Percentiles rank a stretch among this genome's conserved stretches.
These are phyloP conservation scores for Eupleurogrammus muticus DNA, from an alignment of 2,797 vertebrate species.

Conservation along the genomic window DNA sequence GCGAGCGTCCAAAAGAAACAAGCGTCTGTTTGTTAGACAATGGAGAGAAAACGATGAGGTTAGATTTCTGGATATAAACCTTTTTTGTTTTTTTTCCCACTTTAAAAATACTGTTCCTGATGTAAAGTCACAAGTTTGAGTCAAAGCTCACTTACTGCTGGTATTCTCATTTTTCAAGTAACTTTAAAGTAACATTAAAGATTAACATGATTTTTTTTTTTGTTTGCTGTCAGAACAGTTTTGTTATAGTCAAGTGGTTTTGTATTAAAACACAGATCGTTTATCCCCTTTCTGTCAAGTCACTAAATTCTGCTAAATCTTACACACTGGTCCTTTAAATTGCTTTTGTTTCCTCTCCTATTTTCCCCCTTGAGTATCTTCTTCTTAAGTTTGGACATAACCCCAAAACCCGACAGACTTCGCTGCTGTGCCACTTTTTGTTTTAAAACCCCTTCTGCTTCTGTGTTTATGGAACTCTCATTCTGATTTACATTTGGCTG, in stretches of 20 bases:
- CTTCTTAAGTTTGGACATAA: neutral
- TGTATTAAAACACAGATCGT: too few species aligned
- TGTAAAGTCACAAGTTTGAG: neutral
- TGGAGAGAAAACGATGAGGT: neutral
- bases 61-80: neutral
- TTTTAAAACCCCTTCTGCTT: slow-evolving; percentile 10
- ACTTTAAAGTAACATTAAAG: neutral
- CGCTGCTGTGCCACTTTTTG: slow-evolving; percentile 22
- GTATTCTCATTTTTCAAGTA: slow-evolving; percentile 3
- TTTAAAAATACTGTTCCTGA: neutral
- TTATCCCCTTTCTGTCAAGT: too few species aligned
- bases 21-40: neutral
- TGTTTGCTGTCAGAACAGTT: slow-evolving; percentile 1
- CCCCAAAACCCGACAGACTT: neutral
- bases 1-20: neutral
- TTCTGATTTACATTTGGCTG: slow-evolving; percentile 47
- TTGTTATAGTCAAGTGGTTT: too few species aligned
- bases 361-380: too few species aligned
- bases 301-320: too few species aligned
- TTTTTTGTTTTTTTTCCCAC: neutral
- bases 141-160: neutral
- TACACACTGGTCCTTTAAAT: too few species aligned
- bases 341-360: too few species aligned
- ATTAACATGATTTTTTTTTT: slow-evolving; percentile 7
- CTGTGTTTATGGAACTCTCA: slow-evolving; percentile 37